These are phyloP conservation scores for Azemiops feae DNA, from an alignment of 2,113 vertebrate genomes.

Conservation along the genomic window DNA sequence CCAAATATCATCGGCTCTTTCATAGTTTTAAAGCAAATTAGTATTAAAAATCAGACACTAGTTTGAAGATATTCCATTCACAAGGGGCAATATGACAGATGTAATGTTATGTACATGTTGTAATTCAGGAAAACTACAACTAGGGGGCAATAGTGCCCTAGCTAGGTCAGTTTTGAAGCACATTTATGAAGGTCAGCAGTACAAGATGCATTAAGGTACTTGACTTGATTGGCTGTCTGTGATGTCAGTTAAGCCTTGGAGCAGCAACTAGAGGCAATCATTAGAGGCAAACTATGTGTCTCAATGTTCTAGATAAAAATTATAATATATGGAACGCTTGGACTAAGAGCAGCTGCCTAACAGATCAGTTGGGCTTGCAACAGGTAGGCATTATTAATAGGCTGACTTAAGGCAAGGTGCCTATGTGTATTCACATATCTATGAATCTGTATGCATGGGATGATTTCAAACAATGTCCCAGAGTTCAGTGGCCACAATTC, in stretches of 20 bases:
- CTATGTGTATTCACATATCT: not conserved
- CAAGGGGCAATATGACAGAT: not conserved
- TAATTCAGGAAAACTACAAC: not conserved
- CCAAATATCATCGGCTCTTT: not conserved
- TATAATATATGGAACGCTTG: no score
- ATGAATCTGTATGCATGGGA: not conserved
- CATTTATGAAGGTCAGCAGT: not conserved
- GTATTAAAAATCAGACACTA: not conserved
- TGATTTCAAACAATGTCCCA: not conserved
- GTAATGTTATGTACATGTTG: not conserved
- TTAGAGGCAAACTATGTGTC: not conserved
- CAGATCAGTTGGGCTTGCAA: not conserved
- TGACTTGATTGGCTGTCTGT: not conserved
- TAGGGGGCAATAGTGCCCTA: constrained; percentile 20
- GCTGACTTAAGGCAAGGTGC: not conserved
- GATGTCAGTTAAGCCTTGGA: not conserved
- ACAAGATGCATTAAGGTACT: not conserved
- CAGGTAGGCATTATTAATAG: not conserved
- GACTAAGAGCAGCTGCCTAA: not conserved
- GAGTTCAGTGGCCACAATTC: not conserved
- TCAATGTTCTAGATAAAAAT: not conserved
- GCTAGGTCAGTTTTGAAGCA: not conserved
- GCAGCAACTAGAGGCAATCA: not conserved
- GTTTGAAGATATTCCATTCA: not conserved
- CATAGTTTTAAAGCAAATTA: not conserved